phyloP scores from a whole-genome alignment of 2,113 vertebrate species.

The Percina caprodes region DNA sequence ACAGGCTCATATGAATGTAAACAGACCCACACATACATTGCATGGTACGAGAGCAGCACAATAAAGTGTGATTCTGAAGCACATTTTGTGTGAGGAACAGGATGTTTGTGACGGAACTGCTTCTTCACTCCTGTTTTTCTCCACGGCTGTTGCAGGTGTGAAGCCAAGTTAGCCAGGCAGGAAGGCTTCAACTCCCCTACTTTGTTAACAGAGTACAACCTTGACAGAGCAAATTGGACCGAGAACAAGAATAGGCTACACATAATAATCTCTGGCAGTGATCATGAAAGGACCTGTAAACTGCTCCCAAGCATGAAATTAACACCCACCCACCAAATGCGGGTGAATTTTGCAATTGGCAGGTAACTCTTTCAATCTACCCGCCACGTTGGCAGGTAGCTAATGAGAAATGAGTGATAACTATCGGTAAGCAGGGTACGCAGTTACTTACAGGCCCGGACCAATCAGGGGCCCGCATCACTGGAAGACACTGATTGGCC shows the following conservation, averaged over 20 bases:
- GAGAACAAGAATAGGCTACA: background rate
- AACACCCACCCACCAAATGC: too few relatives aligned
- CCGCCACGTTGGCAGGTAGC: too few relatives aligned
- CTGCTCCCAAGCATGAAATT: background rate
- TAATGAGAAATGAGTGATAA: too few relatives aligned
- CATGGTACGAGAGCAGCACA: slow-evolving; percentile 51
- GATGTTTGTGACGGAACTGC: slow-evolving; percentile 68
- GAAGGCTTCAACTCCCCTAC: too few relatives aligned
- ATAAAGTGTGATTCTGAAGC: slow-evolving; percentile 69
- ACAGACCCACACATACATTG: slow-evolving; percentile 39
- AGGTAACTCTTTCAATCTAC: too few relatives aligned
- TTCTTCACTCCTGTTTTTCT: slow-evolving; percentile 70
- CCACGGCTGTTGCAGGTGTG: slow-evolving; percentile 68
- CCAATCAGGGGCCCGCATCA: too few relatives aligned
- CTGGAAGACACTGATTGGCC: too few relatives aligned
- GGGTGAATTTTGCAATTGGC: too few relatives aligned
- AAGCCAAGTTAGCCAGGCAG: too few relatives aligned
- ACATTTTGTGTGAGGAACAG: slow-evolving; percentile 78
- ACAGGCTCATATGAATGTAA: slow-evolving; percentile 26
- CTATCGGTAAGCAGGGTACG: too few relatives aligned
- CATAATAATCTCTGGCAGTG: slow-evolving; percentile 19
- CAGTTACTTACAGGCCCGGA: too few relatives aligned
- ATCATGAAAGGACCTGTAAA: slow-evolving; percentile 32
- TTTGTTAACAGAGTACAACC: slow-evolving; percentile 43
- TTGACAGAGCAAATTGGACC: slow-evolving; percentile 24